A percentile compares a stretch with the other conserved stretches of the same genome.
These are phyloP conservation scores for Polypedilum vanderplanki DNA, from an alignment of 1,140 invertebrate genomes.

Conservation along the genomic window DNA sequence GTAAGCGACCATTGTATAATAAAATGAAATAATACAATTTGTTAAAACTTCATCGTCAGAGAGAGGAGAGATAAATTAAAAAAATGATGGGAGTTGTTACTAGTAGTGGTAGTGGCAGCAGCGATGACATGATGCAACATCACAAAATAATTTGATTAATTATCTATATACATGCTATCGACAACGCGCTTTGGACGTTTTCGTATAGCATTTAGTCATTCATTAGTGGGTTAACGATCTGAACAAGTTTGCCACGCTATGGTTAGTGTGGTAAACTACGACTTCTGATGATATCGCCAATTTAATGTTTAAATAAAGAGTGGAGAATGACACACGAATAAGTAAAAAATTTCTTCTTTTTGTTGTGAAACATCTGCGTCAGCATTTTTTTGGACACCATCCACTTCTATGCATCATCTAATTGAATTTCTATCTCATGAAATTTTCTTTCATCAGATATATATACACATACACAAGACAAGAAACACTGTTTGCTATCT, in stretches of 20 bases:
- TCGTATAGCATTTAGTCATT: not conserved
- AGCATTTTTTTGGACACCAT: conserved; percentile 22
- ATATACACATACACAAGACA: no score
- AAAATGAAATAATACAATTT: no score
- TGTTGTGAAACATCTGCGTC: not conserved
- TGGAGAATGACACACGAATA: conserved; percentile 1
- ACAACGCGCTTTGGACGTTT: not conserved
- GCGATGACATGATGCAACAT: conserved; percentile 2
- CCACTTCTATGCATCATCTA: conserved; percentile 10
- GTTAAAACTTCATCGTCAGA: no score
- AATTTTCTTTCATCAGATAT: not conserved
- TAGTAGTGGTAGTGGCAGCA: no score
- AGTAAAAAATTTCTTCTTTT: not conserved
- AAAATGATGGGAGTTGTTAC: no score
- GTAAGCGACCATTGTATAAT: no score
- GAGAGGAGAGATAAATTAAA: no score
- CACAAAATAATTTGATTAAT: conserved; percentile 25
- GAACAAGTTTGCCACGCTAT: not conserved
- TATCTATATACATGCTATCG: conserved; percentile 24
- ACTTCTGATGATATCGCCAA: not conserved
- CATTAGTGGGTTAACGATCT: conserved; percentile 24
- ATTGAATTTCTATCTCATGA: conserved; percentile 16
- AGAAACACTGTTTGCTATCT: not conserved
- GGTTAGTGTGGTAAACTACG: not conserved
- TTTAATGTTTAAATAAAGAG: conserved; percentile 16